These are phyloP conservation scores for Hyaena hyaena DNA, from an alignment of 2,113 vertebrate species.

Conservation along the genomic window DNA sequence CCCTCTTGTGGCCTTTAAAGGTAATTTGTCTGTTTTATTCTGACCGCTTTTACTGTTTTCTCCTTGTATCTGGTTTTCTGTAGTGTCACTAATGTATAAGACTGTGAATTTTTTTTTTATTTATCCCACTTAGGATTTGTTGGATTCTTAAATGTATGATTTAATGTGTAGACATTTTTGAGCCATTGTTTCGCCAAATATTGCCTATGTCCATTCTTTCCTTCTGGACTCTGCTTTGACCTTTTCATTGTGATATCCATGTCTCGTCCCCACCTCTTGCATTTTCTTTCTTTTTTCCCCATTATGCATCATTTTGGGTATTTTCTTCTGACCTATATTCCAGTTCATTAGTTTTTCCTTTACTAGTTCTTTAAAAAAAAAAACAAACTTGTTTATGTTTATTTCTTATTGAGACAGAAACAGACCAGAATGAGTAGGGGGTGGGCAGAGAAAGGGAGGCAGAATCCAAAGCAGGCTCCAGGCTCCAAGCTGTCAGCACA, in stretches of 20 bases:
- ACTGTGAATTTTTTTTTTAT: not conserved
- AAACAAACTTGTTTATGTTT: no score
- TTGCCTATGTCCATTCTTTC: not conserved
- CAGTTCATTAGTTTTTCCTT: slow-evolving; percentile 2
- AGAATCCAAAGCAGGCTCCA: no score
- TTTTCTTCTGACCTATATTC: not conserved
- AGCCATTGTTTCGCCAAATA: not conserved
- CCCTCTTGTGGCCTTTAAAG: not conserved
- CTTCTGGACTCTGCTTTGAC: not conserved
- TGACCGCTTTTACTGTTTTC: not conserved
- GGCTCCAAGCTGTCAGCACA: no score
- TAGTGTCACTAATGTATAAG: not conserved
- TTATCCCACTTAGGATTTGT: not conserved
- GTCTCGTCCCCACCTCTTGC: not conserved
- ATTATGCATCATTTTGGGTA: not conserved
- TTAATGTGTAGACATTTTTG: not conserved
- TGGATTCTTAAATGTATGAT: not conserved
- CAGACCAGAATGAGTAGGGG: no score
- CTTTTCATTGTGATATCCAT: not conserved
- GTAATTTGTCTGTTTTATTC: not conserved
- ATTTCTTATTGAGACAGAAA: no score
- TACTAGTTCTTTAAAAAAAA: no score
- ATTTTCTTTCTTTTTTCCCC: not conserved
- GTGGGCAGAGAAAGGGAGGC: no score
- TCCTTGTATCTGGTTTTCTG: not conserved